Evolutionary conservation across 2,797 vertebrate species (phyloP).

Genomic region (Telmatherina bonti): DNA sequence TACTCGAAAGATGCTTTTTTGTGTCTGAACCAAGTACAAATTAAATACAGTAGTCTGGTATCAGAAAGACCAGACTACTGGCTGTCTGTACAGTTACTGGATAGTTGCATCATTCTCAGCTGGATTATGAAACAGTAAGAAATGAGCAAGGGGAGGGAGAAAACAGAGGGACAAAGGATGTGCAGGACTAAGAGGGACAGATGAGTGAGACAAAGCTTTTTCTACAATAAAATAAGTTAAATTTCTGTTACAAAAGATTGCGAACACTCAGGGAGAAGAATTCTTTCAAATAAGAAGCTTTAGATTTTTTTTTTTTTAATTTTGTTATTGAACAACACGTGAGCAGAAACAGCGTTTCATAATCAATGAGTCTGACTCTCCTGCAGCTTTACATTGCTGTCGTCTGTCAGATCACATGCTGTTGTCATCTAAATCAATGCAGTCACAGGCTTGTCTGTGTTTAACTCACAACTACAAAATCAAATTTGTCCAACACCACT

Average conservation of each 20-base stretch:
- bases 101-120: conserved; percentile 71
- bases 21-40: conserved; percentile 1
- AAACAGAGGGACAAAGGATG: conserved; percentile 20
- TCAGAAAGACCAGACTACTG: conserved; percentile 11
- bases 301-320: conserved; percentile 10
- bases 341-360: too few species aligned
- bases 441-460: not conserved
- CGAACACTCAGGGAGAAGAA: conserved; percentile 13
- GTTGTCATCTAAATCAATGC: not conserved
- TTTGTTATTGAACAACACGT: conserved; percentile 18
- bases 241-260: conserved; percentile 12
- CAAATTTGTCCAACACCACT: not conserved
- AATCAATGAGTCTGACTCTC: conserved; percentile 27
- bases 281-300: conserved; percentile 8
- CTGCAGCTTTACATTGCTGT: conserved; percentile 13
- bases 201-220: conserved; percentile 25
- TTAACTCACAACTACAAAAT: conserved; percentile 9
- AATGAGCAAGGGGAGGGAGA: conserved; percentile 38
- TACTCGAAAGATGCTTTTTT: not conserved
- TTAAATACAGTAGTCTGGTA: conserved; percentile 31
- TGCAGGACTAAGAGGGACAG: conserved; percentile 4
- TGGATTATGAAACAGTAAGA: conserved; percentile 65
- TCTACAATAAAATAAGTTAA: conserved; percentile 21
- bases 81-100: conserved; percentile 60
- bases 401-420: not conserved